Percentiles rank a stretch among this genome's conserved stretches.
Conservation (phyloP, 2,797 vertebrate species). For the Sebastes oblongus region DNA sequence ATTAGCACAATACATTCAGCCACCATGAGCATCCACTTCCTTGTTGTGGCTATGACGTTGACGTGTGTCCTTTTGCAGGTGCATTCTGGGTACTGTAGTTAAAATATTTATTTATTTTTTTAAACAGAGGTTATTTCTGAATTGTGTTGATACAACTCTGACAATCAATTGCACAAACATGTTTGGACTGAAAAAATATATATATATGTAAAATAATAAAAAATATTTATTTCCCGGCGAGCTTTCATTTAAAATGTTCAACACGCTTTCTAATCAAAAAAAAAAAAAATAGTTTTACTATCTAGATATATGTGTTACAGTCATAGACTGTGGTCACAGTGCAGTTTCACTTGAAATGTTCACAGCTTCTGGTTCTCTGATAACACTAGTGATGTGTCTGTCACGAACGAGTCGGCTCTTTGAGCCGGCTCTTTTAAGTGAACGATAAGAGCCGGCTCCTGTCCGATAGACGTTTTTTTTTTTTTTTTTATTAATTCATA, state of each 20-base stretch:
- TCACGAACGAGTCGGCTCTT: rapidly evolving
- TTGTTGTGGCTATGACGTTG: conserved; percentile 64
- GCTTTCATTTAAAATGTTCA: background rate
- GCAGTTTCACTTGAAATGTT: background rate
- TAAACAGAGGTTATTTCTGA: no score
- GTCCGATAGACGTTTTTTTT: no score
- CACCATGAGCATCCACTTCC: conserved; percentile 68
- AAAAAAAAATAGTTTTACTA: rapidly evolving
- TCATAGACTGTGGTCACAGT: background rate
- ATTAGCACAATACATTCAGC: conserved; percentile 67
- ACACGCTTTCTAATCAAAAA: background rate
- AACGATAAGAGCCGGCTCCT: no score
- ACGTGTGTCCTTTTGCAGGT: background rate
- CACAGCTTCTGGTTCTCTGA: background rate
- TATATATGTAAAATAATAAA: no score
- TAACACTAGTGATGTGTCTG: background rate
- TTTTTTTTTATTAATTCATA: no score
- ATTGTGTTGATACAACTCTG: no score
- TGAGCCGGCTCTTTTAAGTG: no score
- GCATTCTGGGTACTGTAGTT: conserved; percentile 77
- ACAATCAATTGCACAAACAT: no score
- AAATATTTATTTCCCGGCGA: background rate
- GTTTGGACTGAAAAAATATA: no score
- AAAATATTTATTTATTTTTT: background rate
- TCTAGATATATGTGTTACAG: background rate